Evolutionary conservation across 2,888 invertebrate genomes (phyloP).

Genomic region (Diloba caeruleocephala): DNA sequence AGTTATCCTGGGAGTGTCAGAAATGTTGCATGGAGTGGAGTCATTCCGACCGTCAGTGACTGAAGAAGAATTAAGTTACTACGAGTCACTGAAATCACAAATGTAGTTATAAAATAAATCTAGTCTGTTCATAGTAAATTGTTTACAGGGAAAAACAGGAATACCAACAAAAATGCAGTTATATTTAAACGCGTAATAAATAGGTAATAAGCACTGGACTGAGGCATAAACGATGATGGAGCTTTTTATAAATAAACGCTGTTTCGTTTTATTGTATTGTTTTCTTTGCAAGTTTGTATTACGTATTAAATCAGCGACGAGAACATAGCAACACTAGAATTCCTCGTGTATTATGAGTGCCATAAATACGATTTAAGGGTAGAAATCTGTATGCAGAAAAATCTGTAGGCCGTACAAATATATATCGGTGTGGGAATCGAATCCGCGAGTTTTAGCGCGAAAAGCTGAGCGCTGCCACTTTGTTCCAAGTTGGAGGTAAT

Average conservation of each 20-base stretch:
- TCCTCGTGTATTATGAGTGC: too few species aligned
- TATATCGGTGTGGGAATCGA: too few species aligned
- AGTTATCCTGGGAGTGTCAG: slow-evolving; percentile 90
- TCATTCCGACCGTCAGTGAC: slow-evolving; percentile 92
- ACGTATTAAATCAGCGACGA: too few species aligned
- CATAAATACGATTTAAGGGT: too few species aligned
- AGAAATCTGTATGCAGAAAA: too few species aligned
- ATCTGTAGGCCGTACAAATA: too few species aligned
- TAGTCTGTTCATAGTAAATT: slow-evolving; percentile 15
- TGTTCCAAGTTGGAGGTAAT: too few species aligned
- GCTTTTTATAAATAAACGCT: slow-evolving; percentile 23
- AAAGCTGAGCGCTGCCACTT: too few species aligned
- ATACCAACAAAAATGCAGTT: not conserved
- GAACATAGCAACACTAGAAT: too few species aligned
- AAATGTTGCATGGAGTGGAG: slow-evolving; percentile 90
- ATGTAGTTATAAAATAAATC: slow-evolving; percentile 57
- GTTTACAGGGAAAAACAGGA: not conserved
- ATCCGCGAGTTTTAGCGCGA: too few species aligned
- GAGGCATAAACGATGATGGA: slow-evolving; percentile 17
- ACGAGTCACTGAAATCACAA: slow-evolving; percentile 84
- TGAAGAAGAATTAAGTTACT: slow-evolving; percentile 91
- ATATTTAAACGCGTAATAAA: slow-evolving; percentile 4
- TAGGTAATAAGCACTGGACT: slow-evolving; percentile 14
- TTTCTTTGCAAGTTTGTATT: too few species aligned
- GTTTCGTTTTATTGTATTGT: slow-evolving; percentile 1